A percentile compares a stretch with the other conserved stretches of the same genome.
These are phyloP conservation scores for Periophthalmus magnuspinnatus DNA, from an alignment of 2,797 vertebrate genomes.

Conservation along the genomic window DNA sequence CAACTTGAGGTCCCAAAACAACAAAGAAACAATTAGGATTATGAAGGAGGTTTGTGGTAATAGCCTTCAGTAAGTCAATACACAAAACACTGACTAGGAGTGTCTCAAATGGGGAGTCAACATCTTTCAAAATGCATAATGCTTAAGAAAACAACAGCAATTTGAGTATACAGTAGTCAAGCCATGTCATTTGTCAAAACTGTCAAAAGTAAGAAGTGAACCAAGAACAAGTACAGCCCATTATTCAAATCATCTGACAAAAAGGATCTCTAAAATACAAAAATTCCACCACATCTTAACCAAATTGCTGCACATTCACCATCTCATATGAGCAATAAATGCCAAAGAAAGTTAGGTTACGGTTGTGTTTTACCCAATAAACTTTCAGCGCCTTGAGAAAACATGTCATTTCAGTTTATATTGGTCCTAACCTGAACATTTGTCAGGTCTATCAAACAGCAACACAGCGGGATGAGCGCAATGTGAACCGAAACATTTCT, in stretches of 20 bases:
- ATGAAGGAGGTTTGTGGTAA: slow-evolving; percentile 26
- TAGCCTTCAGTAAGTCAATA: not conserved
- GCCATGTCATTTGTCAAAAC: not conserved
- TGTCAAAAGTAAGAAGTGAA: not conserved
- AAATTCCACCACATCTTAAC: not conserved
- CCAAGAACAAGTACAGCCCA: not conserved
- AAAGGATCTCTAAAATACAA: not conserved
- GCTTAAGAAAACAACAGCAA: not conserved
- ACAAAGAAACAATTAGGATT: slow-evolving; percentile 43
- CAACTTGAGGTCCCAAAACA: slow-evolving; percentile 11
- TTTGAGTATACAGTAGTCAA: not conserved
- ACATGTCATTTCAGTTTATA: not conserved
- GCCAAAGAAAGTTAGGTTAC: not conserved
- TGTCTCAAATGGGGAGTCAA: not conserved
- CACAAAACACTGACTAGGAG: slow-evolving; percentile 6
- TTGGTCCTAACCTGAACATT: not conserved
- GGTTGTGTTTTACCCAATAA: not conserved
- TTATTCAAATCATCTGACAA: not conserved
- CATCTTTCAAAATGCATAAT: not conserved
- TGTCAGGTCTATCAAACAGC: not conserved
- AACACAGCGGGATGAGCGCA: not conserved
- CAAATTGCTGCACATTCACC: not conserved
- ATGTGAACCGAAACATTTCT: not conserved
- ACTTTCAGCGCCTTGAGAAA: not conserved
- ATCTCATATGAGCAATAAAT: not conserved